Percentiles rank a stretch among this genome's conserved stretches.
Evolutionary conservation across 2,888 invertebrate genomes (phyloP).

Genomic region (Embidobia sp.): DNA sequence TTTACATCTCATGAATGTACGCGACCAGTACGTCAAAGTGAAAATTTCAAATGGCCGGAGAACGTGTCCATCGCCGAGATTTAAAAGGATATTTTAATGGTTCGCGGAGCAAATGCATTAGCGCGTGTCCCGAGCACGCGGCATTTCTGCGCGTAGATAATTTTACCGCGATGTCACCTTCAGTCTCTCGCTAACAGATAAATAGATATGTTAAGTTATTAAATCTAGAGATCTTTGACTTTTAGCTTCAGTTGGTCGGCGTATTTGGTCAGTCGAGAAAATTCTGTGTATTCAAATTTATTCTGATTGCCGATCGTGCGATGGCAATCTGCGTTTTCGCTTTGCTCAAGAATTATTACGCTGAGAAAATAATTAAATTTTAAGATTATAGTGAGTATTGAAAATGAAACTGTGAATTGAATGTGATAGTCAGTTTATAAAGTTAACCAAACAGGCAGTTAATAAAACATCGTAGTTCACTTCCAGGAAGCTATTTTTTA

Average conservation of each 20-base stretch:
- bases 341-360: too few relatives aligned
- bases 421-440: too few relatives aligned
- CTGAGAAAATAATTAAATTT: too few relatives aligned
- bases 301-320: too few relatives aligned
- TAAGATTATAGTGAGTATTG: too few relatives aligned
- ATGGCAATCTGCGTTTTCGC: too few relatives aligned
- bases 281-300: too few relatives aligned
- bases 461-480: too few relatives aligned
- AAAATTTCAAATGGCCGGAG: slow-evolving; percentile 18
- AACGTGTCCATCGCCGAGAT: slow-evolving; percentile 22
- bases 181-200: slow-evolving; percentile 1
- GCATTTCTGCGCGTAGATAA: slow-evolving; percentile 18
- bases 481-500: too few relatives aligned
- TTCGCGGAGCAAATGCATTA: slow-evolving; percentile 8
- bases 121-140: neutral
- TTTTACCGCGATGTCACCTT: slow-evolving; percentile 38
- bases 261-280: slow-evolving; percentile 18
- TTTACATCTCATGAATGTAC: slow-evolving; percentile 23
- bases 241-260: too few relatives aligned
- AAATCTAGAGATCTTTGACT: slow-evolving; percentile 13
- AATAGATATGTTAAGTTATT: slow-evolving; percentile 36
- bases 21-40: slow-evolving; percentile 26
- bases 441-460: too few relatives aligned
- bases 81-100: slow-evolving; percentile 40
- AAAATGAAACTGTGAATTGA: too few relatives aligned